phyloP scores from a whole-genome alignment of 2,888 invertebrate species.

The Synergus gifuensis region DNA sequence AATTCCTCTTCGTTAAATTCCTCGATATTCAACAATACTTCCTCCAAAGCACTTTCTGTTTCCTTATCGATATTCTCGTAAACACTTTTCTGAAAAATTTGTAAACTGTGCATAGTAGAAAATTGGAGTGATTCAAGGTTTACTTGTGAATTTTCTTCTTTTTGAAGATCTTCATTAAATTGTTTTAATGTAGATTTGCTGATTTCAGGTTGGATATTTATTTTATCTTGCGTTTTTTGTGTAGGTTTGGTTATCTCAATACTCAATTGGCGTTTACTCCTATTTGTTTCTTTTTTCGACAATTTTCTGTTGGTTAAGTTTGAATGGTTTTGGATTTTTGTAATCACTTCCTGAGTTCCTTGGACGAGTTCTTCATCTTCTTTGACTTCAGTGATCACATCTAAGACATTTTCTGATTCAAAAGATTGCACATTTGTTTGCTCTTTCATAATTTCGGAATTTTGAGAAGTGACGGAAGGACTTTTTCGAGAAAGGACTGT shows the following conservation, averaged over 20 bases:
- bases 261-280: neutral
- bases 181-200: neutral
- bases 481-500: neutral
- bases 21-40: neutral
- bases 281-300: constrained; percentile 1
- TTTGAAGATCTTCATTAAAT: neutral
- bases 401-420: neutral
- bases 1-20: neutral
- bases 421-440: neutral
- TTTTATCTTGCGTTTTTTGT: neutral
- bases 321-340: neutral
- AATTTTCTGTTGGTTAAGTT: neutral
- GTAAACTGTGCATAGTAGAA: neutral
- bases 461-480: neutral
- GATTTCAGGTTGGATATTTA: neutral
- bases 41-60: constrained; percentile 24
- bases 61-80: constrained; percentile 32
- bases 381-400: neutral
- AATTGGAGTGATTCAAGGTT: neutral
- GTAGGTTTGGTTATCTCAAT: constrained; percentile 11
- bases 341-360: neutral
- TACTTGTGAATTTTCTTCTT: neutral
- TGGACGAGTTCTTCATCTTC: neutral
- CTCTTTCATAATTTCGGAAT: neutral
- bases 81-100: constrained; percentile 24